Evolutionary conservation across 2,113 vertebrate species (phyloP), one percentile per base, ranked within the genome.

Genomic region (Engraulis encrasicolus): DNA sequence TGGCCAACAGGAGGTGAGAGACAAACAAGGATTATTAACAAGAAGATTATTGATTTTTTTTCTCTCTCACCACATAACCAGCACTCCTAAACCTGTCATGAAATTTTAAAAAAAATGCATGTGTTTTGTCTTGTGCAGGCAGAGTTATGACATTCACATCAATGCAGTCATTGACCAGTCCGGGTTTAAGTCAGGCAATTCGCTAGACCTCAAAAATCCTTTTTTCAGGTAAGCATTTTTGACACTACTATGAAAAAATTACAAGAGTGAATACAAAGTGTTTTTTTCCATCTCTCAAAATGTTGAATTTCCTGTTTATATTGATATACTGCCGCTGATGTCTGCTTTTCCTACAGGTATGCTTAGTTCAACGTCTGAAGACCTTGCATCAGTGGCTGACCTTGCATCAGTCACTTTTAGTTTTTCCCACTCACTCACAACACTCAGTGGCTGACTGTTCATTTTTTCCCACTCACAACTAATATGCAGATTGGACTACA

Each of bases 71-170:
- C 40, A 45, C 40, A 45, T 45, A 45, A 45, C 40, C 40, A 45
- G 4, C 9, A 45, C 9, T 45, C 40, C 23, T 34, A 14, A 34
- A 34, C 23, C 66, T 36, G 9, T 74, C n/a, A n/a, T 74, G 11
- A 74, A 74, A 74, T 11, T 34, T 17, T 74, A 34, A 74, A 34
- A 74, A 36, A 12, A 74, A 34, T n/a, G n/a, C n/a, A 74, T 74
- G 34, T 74, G 1, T 31, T 36, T 1, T 66, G 58, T 36, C 11
- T 31, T 74, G 66, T 74, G 9, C 86, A 96, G 95, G 82, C 94
- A 96, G 87, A 97, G 93, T 90, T 96, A 95, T 31, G 95, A 96
- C 84, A 94, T 97, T 92, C 92, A 95, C 83, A 96, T 96, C 78
- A 91, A 92, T 81, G 94, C 92, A 4, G 89, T 93, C 15, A 93